A percentile compares a stretch with the other conserved stretches of the same genome.
Conservation (phyloP, 2,113 vertebrate species). For the Neoarius graeffei region DNA sequence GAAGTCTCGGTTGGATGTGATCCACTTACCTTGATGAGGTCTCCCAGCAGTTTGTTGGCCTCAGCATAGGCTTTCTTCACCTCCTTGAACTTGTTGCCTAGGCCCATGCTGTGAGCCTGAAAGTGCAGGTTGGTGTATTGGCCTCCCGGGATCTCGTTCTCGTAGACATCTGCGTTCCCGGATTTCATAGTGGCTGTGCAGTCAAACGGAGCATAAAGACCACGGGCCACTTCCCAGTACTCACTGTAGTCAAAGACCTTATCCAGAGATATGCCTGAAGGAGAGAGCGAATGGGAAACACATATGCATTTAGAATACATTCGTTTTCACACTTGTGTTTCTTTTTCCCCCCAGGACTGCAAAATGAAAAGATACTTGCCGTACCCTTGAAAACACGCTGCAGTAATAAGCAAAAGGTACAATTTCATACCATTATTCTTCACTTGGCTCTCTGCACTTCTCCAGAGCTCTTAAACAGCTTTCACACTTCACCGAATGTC, state of each 20-base stretch:
- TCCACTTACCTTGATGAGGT: conserved; percentile 90
- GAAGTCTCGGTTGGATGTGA: conserved; percentile 8
- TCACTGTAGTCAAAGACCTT: conserved; percentile 94
- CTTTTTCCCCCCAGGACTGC: not conserved
- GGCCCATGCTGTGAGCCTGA: conserved; percentile 97
- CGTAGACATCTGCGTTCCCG: conserved; percentile 93
- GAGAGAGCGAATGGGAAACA: not conserved
- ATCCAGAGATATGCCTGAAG: conserved; percentile 84
- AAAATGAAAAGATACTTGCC: not conserved
- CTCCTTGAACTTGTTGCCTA: conserved; percentile 95
- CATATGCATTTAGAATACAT: not conserved
- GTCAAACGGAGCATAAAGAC: conserved; percentile 91
- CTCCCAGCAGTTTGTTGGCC: conserved; percentile 93
- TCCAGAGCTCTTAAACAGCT: not conserved
- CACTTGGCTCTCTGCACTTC: not conserved
- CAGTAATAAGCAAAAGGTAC: not conserved
- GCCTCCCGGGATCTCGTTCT: conserved; percentile 98
- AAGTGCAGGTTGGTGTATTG: conserved; percentile 99
- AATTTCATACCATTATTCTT: not conserved
- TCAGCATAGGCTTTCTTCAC: conserved; percentile 92
- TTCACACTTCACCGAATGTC: not conserved
- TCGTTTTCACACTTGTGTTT: not conserved
- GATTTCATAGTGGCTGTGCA: conserved; percentile 99
- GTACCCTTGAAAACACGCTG: not conserved
- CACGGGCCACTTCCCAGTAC: conserved; percentile 93